Evolutionary conservation across 2,113 vertebrate species (phyloP), one percentile per base, ranked within the genome.

Genomic region (Ailurus styani): DNA sequence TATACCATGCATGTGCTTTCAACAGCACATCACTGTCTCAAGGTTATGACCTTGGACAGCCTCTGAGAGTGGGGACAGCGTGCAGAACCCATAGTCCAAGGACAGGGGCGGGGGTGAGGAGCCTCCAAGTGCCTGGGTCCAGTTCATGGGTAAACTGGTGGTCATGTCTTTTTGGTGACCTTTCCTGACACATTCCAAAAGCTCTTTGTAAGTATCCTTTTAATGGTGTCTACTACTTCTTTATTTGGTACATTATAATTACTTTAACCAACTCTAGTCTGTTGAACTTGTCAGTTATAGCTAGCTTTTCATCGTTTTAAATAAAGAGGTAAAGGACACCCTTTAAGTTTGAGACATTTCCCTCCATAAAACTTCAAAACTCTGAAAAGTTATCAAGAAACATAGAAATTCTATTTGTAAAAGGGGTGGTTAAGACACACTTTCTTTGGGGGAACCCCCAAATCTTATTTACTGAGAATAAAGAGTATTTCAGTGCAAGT

Each of bases 301-400:
- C 27, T 95, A 37, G 13, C n/a, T 75, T 83, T 81, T 54, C 23
- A 45, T 6, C 55, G 17, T 60, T 85, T 94, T 92, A 52, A 91
- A 62, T 42, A 68, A 68, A 94, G 60, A 77, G 40, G 15, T 42
- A 91, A 55, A 0, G 0, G 40, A 82, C 31, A 52, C 15, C 15
- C 2, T 96, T 66, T 87, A 37, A 42, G 23, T 72, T 31, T 37
- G 29, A 90, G 62, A 86, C 55, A 12, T 15, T 12, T 5, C 6
- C 6, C 27, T 8, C 8, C 31, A 29, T 45, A 66, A 81, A 64
- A 81, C 23, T 72, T 50, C 6, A 75, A 57, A 88, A 78, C 47
- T 62, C 21, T 40, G 27, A 72, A 23, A 87, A 47, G 11, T 37
- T 78, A 52, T 42, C 34, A 57, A 91, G 81, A 64, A 72, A 84